These are phyloP conservation scores for Typhlichthys eigenmanni DNA, from an alignment of 2,797 vertebrate genomes.

Conservation along the genomic window DNA sequence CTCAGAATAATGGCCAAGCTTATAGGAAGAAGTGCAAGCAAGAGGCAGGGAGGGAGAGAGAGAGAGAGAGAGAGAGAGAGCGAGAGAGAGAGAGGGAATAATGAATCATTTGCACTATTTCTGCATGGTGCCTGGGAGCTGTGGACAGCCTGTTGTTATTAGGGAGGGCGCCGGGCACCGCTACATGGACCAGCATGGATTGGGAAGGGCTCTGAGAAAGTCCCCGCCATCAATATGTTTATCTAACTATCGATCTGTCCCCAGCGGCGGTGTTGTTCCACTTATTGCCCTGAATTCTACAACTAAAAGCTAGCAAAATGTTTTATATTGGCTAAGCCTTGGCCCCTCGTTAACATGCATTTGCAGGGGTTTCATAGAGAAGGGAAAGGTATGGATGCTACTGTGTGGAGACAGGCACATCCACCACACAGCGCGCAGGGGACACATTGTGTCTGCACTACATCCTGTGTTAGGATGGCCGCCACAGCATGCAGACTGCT, in stretches of 20 bases:
- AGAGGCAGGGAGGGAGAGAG: constrained; percentile 31
- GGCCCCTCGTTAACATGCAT: constrained; percentile 20
- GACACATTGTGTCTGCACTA: constrained; percentile 15
- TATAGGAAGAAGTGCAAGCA: constrained; percentile 41
- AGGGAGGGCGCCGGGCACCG: constrained; percentile 13
- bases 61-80: constrained; percentile 11
- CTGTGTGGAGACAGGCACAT: constrained; percentile 12
- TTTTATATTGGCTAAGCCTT: constrained; percentile 23
- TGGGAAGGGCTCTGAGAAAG: constrained; percentile 37
- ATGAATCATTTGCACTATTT: constrained; percentile 43
- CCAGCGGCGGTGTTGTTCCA: constrained; percentile 31
- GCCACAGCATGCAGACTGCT: constrained; percentile 30
- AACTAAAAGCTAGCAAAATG: constrained; percentile 38
- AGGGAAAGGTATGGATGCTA: constrained; percentile 16
- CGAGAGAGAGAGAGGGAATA: constrained; percentile 9
- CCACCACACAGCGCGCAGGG: constrained; percentile 27
- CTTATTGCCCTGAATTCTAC: constrained; percentile 41
- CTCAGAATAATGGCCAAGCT: constrained; percentile 61
- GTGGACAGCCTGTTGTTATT: background rate
- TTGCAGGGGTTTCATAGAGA: constrained; percentile 31
- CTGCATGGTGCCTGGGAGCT: constrained; percentile 1
- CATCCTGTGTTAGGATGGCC: no score
- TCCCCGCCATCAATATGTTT: constrained; percentile 47
- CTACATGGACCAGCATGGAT: background rate
- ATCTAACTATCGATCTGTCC: constrained; percentile 45